Evolutionary conservation across 2,797 vertebrate species (phyloP).

Genomic region (Pygocentrus nattereri): DNA sequence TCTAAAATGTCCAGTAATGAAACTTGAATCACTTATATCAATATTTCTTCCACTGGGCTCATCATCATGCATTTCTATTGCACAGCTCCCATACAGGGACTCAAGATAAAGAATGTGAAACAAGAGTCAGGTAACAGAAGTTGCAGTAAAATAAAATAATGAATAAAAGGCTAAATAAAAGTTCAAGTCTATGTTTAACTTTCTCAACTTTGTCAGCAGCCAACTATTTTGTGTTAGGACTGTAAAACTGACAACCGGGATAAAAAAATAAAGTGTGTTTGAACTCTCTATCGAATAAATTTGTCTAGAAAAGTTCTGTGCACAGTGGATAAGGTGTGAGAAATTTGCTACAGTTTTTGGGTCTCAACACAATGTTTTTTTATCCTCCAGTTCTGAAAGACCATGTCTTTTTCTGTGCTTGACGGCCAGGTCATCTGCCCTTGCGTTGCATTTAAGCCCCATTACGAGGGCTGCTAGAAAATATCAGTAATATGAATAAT

Average conservation of each 20-base stretch:
- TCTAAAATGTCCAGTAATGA: slow-evolving; percentile 45
- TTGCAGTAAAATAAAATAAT: slow-evolving; percentile 40
- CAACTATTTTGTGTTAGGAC: neutral
- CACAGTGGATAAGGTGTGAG: slow-evolving; percentile 61
- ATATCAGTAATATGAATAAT: slow-evolving; percentile 42
- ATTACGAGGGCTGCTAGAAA: slow-evolving; percentile 37
- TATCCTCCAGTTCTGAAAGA: slow-evolving; percentile 43
- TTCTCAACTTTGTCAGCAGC: slow-evolving; percentile 49
- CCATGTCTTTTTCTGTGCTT: slow-evolving; percentile 53
- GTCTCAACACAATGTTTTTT: slow-evolving; percentile 24
- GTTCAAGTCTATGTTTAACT: slow-evolving; percentile 38
- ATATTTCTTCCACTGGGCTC: slow-evolving; percentile 43
- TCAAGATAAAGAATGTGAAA: slow-evolving; percentile 38
- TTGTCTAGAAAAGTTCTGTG: slow-evolving; percentile 58
- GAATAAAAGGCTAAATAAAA: slow-evolving; percentile 40
- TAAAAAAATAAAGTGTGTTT: slow-evolving; percentile 53
- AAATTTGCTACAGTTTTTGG: slow-evolving; percentile 61
- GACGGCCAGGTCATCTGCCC: slow-evolving; percentile 42
- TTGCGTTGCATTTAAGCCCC: slow-evolving; percentile 42
- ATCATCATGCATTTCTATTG: slow-evolving; percentile 56
- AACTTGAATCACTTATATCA: slow-evolving; percentile 28
- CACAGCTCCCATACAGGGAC: slow-evolving; percentile 59
- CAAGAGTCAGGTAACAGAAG: slow-evolving; percentile 46
- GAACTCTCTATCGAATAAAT: slow-evolving; percentile 44
- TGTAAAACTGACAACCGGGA: slow-evolving; percentile 22